Percentiles rank a stretch among this genome's conserved stretches.
phyloP scores from a whole-genome alignment of 2,888 invertebrate species.

The Phengaris arion region DNA sequence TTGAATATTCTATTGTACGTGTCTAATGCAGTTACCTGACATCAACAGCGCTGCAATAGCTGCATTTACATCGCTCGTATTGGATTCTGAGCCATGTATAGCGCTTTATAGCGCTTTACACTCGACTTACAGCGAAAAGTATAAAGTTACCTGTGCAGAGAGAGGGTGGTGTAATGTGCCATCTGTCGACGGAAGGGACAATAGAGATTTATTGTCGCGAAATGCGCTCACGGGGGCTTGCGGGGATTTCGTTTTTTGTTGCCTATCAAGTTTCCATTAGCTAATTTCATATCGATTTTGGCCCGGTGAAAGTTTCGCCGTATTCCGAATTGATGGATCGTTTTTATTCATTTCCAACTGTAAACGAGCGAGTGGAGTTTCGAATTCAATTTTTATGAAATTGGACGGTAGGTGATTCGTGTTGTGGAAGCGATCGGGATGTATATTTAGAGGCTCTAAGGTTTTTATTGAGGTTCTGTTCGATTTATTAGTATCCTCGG shows the following conservation, averaged over 20 bases:
- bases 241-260: constrained; percentile 68
- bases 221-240: constrained; percentile 66
- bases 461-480: constrained; percentile 9
- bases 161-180: constrained; percentile 55
- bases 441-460: constrained; percentile 30
- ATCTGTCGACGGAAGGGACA: constrained; percentile 68
- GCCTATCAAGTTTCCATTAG: constrained; percentile 79
- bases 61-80: constrained; percentile 35
- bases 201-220: constrained; percentile 72
- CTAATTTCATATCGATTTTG: constrained; percentile 74
- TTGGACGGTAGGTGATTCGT: constrained; percentile 52
- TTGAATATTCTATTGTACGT: constrained; percentile 70
- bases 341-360: constrained; percentile 67
- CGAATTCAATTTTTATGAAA: constrained; percentile 64
- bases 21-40: constrained; percentile 65
- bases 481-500: not conserved
- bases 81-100: constrained; percentile 35
- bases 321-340: constrained; percentile 70
- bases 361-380: constrained; percentile 59
- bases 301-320: constrained; percentile 59
- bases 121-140: constrained; percentile 43
- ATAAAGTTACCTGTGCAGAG: constrained; percentile 68
- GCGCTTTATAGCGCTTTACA: constrained; percentile 51
- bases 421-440: constrained; percentile 40
- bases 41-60: constrained; percentile 46